Evolutionary conservation across 2,113 vertebrate genomes (phyloP).

Genomic region (Lonchura striata): DNA sequence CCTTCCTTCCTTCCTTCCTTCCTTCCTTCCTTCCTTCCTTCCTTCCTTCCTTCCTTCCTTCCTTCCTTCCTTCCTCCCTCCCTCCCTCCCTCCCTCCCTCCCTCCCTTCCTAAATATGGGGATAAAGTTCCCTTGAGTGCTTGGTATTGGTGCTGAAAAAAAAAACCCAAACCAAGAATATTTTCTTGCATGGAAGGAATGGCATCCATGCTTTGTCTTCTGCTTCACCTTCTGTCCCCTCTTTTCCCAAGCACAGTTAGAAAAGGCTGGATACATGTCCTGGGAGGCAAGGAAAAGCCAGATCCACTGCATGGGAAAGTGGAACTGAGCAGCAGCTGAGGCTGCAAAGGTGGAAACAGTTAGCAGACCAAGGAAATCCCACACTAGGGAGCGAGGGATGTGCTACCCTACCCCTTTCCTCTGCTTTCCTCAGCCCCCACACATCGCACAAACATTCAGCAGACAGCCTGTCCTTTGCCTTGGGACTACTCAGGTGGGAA

Average conservation of each 20-base stretch:
- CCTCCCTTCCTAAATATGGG: background rate
- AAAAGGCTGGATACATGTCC: background rate
- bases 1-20: background rate
- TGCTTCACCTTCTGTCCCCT: background rate
- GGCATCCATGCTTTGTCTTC: background rate
- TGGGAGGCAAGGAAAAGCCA: background rate
- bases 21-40: background rate
- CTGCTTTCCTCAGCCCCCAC: background rate
- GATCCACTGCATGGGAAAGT: background rate
- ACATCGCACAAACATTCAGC: background rate
- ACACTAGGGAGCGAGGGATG: fast-evolving
- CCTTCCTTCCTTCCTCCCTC: too few species aligned
- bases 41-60: too few species aligned
- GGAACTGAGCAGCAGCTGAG: background rate
- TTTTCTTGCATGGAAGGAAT: background rate
- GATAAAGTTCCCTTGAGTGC: background rate
- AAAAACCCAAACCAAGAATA: background rate
- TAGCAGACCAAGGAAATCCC: background rate
- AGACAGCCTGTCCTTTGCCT: background rate
- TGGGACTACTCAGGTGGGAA: background rate
- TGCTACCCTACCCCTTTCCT: background rate
- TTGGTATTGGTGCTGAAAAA: background rate
- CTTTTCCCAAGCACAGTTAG: background rate
- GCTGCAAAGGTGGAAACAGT: background rate
- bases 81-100: background rate